Evolutionary conservation across 2,888 invertebrate genomes (phyloP), one percentile per base, ranked within the genome.

Genomic region (Empis stercorea): DNA sequence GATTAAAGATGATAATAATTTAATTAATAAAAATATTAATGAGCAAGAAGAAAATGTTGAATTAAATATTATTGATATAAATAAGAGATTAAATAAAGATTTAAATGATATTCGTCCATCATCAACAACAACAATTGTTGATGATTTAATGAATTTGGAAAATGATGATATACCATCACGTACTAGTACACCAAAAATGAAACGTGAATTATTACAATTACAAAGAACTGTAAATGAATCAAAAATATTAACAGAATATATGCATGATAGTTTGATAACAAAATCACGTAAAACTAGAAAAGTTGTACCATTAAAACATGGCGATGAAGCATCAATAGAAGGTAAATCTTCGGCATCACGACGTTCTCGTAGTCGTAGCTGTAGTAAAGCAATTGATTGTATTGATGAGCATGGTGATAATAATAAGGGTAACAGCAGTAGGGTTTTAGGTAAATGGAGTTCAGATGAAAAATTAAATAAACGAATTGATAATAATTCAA

Each of bases 181-280:
- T n/a, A 56, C 52, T 30, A 60, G 55, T 39, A 54, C 57, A 6
- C 59, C 60, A 3, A 55, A 55, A 50, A 71, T 73, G 45, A 71
- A 72, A 48, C 70, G 79, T 51, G 82, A 83, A 61, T 66, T 81
- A 48, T 72, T 76, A 55, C 77, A 76, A 2, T 65, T 83, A 20
- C 75, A 81, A 52, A 78, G 78, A 30, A 75, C 81, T 13, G 78
- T 80, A 20, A 80, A 76, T 60, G 80, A 81, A 58, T 81, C 82
- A 1, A 79, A 81, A 59, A 75, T 83, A 43, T 72, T 79, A 39
- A 74, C 71, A 55, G 75, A 76, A 61, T 79, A 73, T 59, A 76
- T 71, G 14, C 73, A 71, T 51, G 60, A 78, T n/a, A 71, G 54
- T 13, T 54, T 68, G 39, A 72, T 67, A 48, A 74, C 73, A 55